Evolutionary conservation across 1,140 invertebrate genomes (phyloP).

Genomic region (roundworm (Caenorhabditis elegans)): DNA sequence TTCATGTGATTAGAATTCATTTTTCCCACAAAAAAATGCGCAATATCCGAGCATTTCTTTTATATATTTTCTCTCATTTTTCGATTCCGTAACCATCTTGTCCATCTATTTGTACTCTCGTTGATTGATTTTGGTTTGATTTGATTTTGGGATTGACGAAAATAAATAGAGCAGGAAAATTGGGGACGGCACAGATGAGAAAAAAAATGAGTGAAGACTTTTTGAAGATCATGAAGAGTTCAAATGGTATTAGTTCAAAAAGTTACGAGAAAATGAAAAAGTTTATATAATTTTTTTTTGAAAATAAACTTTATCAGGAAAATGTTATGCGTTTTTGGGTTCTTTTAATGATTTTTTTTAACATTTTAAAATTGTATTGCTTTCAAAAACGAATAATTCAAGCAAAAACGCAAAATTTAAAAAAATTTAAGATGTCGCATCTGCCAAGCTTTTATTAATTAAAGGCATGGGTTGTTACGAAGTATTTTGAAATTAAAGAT

Average conservation of each 20-base stretch:
- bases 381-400: too few relatives aligned
- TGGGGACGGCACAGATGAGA: not conserved
- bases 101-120: not conserved
- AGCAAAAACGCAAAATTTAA: too few relatives aligned
- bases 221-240: not conserved
- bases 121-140: conserved; percentile 14
- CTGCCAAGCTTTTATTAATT: too few relatives aligned
- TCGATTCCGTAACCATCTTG: not conserved
- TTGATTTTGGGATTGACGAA: conserved; percentile 25
- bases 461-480: too few relatives aligned
- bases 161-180: conserved; percentile 8
- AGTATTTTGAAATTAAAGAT: too few relatives aligned
- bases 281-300: not conserved
- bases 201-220: too few relatives aligned
- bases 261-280: too few relatives aligned
- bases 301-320: not conserved
- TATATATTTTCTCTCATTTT: not conserved
- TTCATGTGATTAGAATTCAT: too few relatives aligned
- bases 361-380: too few relatives aligned
- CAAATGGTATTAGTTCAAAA: not conserved
- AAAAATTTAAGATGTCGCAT: too few relatives aligned
- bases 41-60: not conserved
- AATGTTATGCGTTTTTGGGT: not conserved
- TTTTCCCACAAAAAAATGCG: not conserved
- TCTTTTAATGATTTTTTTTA: too few relatives aligned